phyloP scores from a whole-genome alignment of 2,797 vertebrate genomes.

The Sternotherus odoratus region DNA sequence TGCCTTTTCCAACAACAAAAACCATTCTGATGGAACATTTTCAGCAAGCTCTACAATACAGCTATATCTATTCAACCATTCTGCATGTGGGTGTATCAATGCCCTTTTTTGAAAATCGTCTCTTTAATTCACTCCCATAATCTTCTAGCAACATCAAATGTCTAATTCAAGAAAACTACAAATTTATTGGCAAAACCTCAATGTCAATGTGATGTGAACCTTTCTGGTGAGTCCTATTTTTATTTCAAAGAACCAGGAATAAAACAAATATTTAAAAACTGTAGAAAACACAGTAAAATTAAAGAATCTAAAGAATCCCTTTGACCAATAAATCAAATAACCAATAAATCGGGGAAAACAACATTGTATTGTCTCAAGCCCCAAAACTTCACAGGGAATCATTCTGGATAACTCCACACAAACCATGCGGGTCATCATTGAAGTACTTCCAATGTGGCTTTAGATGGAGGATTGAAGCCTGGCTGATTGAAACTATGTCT shows the following conservation, averaged over 20 bases:
- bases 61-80: background rate
- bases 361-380: background rate
- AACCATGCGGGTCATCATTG: background rate
- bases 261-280: background rate
- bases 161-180: slow-evolving; percentile 26
- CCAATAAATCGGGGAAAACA: background rate
- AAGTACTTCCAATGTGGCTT: background rate
- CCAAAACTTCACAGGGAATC: background rate
- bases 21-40: background rate
- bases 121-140: background rate
- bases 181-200: background rate
- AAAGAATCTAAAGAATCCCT: background rate
- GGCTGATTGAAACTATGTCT: background rate
- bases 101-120: background rate
- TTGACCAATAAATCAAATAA: background rate
- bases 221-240: background rate
- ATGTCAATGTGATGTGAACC: background rate
- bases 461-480: background rate
- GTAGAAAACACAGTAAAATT: background rate
- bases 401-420: background rate
- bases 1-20: slow-evolving; percentile 7
- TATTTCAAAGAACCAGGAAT: background rate
- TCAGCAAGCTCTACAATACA: background rate
- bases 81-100: background rate
- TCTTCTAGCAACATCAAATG: background rate